These are phyloP conservation scores for Malacoraja senta DNA, from an alignment of 2,797 vertebrate species.

Conservation along the genomic window DNA sequence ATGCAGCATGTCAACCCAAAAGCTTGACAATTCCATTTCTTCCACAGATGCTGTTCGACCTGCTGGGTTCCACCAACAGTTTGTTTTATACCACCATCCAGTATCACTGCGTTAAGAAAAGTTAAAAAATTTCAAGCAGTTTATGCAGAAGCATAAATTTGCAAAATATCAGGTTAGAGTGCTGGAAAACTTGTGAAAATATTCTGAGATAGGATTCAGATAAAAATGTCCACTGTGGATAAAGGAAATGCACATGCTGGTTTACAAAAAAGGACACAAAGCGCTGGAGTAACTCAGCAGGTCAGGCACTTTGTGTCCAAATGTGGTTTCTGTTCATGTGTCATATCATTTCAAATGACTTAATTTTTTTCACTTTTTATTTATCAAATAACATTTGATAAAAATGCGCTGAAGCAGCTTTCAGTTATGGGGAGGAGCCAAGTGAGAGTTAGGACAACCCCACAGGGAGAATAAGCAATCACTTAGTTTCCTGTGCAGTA, in stretches of 20 bases:
- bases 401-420: background rate
- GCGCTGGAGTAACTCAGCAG: too few relatives aligned
- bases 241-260: too few relatives aligned
- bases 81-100: too few relatives aligned
- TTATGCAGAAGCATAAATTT: background rate
- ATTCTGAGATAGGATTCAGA: background rate
- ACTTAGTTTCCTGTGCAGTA: background rate
- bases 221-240: background rate
- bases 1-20: too few relatives aligned
- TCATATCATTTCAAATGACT: background rate
- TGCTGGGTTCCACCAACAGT: too few relatives aligned
- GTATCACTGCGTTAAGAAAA: too few relatives aligned
- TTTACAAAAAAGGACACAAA: too few relatives aligned
- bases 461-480: background rate
- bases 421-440: background rate
- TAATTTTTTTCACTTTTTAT: background rate
- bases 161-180: background rate
- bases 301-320: background rate
- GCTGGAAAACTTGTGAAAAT: background rate
- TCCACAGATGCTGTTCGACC: too few relatives aligned
- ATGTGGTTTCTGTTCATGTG: background rate
- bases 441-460: background rate
- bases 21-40: too few relatives aligned
- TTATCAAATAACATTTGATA: background rate
- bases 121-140: too few relatives aligned